Percentiles rank a stretch among this genome's conserved stretches.
These are phyloP conservation scores for Takifugu ocellatus DNA, from an alignment of 2,797 vertebrate species.

Conservation along the genomic window DNA sequence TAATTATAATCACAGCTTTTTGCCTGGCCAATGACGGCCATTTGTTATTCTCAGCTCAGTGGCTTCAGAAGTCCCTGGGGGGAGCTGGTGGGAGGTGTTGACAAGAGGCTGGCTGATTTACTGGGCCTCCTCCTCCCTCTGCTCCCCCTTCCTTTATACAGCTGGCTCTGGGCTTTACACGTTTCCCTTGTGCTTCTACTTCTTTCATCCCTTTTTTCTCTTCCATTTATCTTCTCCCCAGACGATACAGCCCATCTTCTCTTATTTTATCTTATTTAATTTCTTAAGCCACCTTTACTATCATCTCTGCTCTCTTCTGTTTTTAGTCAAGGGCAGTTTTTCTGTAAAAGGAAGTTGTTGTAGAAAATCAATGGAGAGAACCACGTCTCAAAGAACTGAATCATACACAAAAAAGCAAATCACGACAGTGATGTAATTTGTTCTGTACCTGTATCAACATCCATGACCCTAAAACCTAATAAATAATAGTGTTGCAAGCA, in stretches of 20 bases:
- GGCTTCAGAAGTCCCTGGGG: constrained; percentile 84
- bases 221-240: constrained; percentile 10
- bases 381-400: too few species aligned
- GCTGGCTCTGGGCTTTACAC: constrained; percentile 27
- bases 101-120: constrained; percentile 99
- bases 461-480: too few species aligned
- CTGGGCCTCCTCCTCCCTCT: constrained; percentile 76
- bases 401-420: too few species aligned
- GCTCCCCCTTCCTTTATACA: constrained; percentile 19
- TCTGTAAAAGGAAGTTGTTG: background rate
- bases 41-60: constrained; percentile 99
- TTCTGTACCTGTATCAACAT: too few species aligned
- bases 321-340: constrained; percentile 8
- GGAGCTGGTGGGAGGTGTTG: constrained; percentile 82
- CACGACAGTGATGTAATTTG: too few species aligned
- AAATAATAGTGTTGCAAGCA: too few species aligned
- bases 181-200: constrained; percentile 13
- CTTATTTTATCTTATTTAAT: constrained; percentile 12
- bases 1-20: constrained; percentile 99
- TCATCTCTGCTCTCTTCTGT: too few species aligned
- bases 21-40: constrained; percentile 99
- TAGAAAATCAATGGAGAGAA: background rate
- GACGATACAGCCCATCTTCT: constrained; percentile 1
- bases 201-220: constrained; percentile 19
- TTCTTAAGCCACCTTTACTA: constrained; percentile 3